Evolutionary conservation across 2,888 invertebrate species (phyloP).

Genomic region (Eugnorisma glareosa): DNA sequence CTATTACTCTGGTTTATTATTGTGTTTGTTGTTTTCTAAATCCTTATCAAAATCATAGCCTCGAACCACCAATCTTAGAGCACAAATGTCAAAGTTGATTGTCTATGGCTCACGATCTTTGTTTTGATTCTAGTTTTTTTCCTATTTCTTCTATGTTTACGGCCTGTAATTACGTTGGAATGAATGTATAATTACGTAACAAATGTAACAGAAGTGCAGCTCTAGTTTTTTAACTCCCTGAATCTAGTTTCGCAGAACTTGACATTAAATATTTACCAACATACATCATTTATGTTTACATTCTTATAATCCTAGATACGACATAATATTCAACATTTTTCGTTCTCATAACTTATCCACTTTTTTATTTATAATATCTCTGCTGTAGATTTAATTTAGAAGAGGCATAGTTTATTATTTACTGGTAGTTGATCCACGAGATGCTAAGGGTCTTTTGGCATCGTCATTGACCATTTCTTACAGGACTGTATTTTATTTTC

Average conservation of each 20-base stretch:
- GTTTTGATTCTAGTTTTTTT: slow-evolving; percentile 54
- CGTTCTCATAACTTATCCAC: neutral
- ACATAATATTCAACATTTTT: neutral
- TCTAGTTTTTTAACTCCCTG: neutral
- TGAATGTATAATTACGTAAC: neutral
- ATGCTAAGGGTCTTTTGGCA: neutral
- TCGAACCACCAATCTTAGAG: slow-evolving; percentile 28
- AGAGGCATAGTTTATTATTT: neutral
- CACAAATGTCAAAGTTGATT: slow-evolving; percentile 71
- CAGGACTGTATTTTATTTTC: neutral
- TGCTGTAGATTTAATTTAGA: neutral
- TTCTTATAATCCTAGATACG: neutral
- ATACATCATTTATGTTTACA: slow-evolving; percentile 36
- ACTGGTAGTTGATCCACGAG: neutral
- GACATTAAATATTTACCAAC: slow-evolving; percentile 44
- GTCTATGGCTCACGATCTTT: slow-evolving; percentile 69
- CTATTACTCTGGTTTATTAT: slow-evolving; percentile 43
- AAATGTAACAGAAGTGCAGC: neutral
- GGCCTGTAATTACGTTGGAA: neutral
- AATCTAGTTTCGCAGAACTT: neutral
- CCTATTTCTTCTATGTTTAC: neutral
- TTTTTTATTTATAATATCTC: neutral
- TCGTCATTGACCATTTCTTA: neutral
- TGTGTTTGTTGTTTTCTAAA: slow-evolving; percentile 52
- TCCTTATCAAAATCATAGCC: slow-evolving; percentile 37